Conservation (phyloP, 2,797 vertebrate genomes). For the Eremophila alpestris region DNA sequence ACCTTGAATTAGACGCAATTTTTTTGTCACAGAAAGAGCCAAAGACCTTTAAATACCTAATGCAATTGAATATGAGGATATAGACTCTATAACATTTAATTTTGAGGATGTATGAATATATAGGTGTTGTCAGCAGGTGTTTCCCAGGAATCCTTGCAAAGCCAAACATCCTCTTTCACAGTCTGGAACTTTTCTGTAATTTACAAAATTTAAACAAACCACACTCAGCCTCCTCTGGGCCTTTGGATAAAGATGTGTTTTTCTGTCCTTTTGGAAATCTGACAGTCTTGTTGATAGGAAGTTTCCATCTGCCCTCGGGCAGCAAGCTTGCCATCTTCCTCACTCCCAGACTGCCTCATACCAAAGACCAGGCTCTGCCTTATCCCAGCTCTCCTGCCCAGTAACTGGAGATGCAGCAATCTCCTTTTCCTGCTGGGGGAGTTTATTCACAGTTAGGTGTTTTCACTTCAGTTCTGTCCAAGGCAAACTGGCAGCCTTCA, state of each 20-base stretch:
- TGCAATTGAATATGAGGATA: background rate
- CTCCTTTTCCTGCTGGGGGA: background rate
- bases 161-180: background rate
- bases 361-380: background rate
- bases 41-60: background rate
- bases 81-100: background rate
- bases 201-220: background rate
- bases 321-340: background rate
- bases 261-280: background rate
- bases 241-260: background rate
- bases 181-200: background rate
- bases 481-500: background rate
- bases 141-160: background rate
- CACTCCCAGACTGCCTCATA: background rate
- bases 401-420: background rate
- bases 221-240: accelerated
- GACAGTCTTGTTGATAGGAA: background rate
- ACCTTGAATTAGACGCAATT: background rate
- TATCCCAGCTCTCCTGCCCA: background rate
- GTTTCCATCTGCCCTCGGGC: accelerated
- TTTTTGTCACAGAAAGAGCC: background rate
- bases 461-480: background rate
- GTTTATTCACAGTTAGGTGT: background rate
- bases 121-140: background rate
- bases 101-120: background rate